These are phyloP conservation scores for Xenopus borealis DNA, from an alignment of 2,113 vertebrate species.

Conservation along the genomic window DNA sequence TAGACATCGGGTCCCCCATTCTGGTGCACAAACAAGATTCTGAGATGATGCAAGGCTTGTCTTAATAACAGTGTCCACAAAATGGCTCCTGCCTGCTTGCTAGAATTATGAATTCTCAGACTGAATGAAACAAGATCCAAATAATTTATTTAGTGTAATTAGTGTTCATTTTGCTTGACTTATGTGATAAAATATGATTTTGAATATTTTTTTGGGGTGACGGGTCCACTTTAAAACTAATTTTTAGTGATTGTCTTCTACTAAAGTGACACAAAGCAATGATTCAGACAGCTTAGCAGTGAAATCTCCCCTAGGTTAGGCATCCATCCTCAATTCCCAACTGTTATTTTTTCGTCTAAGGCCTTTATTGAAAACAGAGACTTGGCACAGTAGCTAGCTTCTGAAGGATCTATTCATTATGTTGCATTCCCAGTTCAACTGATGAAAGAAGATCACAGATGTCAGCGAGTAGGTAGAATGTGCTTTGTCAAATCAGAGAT, in stretches of 20 bases:
- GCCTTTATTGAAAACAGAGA: slow-evolving; percentile 6
- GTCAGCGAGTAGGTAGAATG: background rate
- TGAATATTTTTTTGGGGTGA: too few species aligned
- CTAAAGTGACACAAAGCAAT: background rate
- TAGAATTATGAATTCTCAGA: too few species aligned
- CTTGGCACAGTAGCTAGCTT: background rate
- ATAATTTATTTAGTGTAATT: too few species aligned
- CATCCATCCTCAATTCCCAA: slow-evolving; percentile 10
- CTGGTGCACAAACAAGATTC: too few species aligned
- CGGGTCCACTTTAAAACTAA: too few species aligned
- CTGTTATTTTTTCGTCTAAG: slow-evolving; percentile 1
- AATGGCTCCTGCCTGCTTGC: too few species aligned
- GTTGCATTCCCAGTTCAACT: background rate
- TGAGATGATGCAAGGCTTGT: too few species aligned
- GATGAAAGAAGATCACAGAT: background rate
- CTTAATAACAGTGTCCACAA: too few species aligned
- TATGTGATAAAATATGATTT: too few species aligned
- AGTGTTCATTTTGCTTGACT: too few species aligned
- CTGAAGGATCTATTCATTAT: slow-evolving; percentile 1
- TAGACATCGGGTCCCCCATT: too few species aligned
- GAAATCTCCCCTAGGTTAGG: slow-evolving; percentile 3
- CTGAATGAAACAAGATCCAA: too few species aligned
- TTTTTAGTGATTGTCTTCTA: slow-evolving; percentile 9
- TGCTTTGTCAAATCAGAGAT: background rate
- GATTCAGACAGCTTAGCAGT: slow-evolving; percentile 6